These are phyloP conservation scores for Drosophila arawakana DNA, from an alignment of 1,140 invertebrate genomes.

Conservation along the genomic window DNA sequence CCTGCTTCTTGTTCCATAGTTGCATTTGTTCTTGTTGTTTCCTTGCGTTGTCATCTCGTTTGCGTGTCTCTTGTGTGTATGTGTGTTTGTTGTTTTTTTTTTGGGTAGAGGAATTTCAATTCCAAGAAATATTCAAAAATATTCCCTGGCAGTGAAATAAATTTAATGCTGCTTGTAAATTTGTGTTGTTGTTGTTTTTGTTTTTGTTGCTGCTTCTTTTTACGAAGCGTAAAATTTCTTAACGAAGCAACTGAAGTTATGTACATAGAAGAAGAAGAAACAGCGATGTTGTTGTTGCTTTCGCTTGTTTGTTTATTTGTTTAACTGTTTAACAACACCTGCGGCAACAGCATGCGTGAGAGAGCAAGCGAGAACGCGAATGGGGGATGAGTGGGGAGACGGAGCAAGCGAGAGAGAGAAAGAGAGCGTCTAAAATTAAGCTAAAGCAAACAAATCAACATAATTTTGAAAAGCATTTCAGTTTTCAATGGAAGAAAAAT, in stretches of 20 bases:
- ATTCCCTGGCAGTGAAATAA: conserved; percentile 75
- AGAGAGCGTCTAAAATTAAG: conserved; percentile 69
- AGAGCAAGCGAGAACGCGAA: conserved; percentile 6
- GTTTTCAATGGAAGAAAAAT: conserved; percentile 48
- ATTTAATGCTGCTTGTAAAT: conserved; percentile 77
- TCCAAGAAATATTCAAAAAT: conserved; percentile 82
- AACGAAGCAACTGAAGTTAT: conserved; percentile 78
- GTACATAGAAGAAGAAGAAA: conserved; percentile 43
- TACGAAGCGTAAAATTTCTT: conserved; percentile 80
- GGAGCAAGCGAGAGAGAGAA: background rate
- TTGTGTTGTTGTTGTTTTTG: conserved; percentile 45
- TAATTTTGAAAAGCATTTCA: conserved; percentile 59
- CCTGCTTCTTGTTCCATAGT: conserved; percentile 26
- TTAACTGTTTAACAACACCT: conserved; percentile 81
- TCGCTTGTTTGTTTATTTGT: conserved; percentile 76
- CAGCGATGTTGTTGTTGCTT: conserved; percentile 34
- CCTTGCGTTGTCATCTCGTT: conserved; percentile 78
- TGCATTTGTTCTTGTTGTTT: conserved; percentile 47
- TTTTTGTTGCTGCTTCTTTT: conserved; percentile 42
- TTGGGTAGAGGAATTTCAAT: conserved; percentile 70
- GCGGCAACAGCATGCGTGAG: conserved; percentile 50
- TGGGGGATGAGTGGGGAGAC: background rate
- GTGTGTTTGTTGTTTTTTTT: conserved; percentile 25
- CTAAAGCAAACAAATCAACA: conserved; percentile 72
- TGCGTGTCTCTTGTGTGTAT: conserved; percentile 59